phyloP scores from a whole-genome alignment of 2,888 invertebrate species.

The Orthosia cruda region DNA sequence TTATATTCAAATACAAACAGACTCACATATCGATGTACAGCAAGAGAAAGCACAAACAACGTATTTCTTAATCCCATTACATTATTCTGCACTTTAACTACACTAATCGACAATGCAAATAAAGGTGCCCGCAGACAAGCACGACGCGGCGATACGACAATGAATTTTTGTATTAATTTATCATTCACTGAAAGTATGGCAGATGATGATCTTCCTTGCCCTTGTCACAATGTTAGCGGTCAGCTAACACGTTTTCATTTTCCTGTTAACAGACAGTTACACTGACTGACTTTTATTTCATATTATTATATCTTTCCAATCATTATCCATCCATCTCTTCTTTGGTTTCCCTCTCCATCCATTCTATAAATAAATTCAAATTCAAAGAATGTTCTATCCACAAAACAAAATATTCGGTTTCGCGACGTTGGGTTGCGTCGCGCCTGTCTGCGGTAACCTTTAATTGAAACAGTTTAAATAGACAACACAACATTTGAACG shows the following conservation, averaged over 20 bases:
- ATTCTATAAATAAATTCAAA: too few relatives aligned
- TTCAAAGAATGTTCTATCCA: too few relatives aligned
- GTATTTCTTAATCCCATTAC: conserved; percentile 27
- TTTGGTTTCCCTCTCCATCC: too few relatives aligned
- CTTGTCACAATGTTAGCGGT: too few relatives aligned
- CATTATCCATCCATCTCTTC: too few relatives aligned
- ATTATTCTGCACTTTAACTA: conserved; percentile 25
- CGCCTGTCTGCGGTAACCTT: neutral
- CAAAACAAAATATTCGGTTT: too few relatives aligned
- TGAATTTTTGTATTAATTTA: neutral
- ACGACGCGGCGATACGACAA: neutral
- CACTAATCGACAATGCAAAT: conserved; percentile 43
- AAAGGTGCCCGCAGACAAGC: conserved; percentile 1
- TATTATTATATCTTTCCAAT: too few relatives aligned
- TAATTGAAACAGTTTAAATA: conserved; percentile 40
- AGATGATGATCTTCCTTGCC: too few relatives aligned
- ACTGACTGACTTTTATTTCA: too few relatives aligned
- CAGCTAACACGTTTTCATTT: too few relatives aligned
- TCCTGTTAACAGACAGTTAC: too few relatives aligned
- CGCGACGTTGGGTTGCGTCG: neutral
- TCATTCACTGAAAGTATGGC: too few relatives aligned
- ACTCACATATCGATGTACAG: conserved; percentile 3
- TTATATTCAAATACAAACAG: conserved; percentile 25
- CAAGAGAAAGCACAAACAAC: conserved; percentile 11
- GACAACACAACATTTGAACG: conserved; percentile 42